Evolutionary conservation across 2,797 vertebrate species (phyloP), one percentile per base, ranked within the genome.

Genomic region (Valencia hispanica): DNA sequence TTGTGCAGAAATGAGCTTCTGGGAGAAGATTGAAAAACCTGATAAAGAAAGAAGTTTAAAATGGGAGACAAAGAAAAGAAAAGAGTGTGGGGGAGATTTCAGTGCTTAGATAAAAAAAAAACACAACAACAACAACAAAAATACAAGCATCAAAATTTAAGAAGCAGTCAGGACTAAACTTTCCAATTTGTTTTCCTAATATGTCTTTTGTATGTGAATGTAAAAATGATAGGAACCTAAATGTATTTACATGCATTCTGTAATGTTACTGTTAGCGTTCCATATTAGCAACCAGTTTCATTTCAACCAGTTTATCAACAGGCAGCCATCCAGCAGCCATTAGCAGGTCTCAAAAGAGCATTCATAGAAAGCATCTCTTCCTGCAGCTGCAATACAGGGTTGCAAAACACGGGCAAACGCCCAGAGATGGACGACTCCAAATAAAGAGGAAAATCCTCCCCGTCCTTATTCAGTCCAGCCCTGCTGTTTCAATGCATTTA

Each of bases 401-500:
- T 43, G 77, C 86, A 80, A 69, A 81, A 79, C 59, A 80, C 63
- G 47, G 59, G 69, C 80, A 79, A 45, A 69, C 75, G 81, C 78
- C 50, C 74, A 78, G 72, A 66, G 72, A 81, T 72, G 79, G 85
- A 88, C 73, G 75, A 77, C 74, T 81, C 77, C 68, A 22, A 88
- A 86, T 78, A 80, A 84, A 85, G 79, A 80, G 78, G 70, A 71
- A 75, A 79, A 82, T 84, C 87, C 85, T 78, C 84, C 70, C 72
- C 41, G 74, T 53, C 80, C 73, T 78, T 82, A 73, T 76, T 79
- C 77, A 53, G 34, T 68, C 74, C 68, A 51, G 79, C 75, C 84
- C 75, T 77, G 78, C 83, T 79, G 86, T 72, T 74, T 27, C 73
- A 63, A 78, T 82, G 65, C 84, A 87, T 92, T 91, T 84, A 90